Evolutionary conservation across 2,113 vertebrate genomes (phyloP).

Genomic region (Melanerpes formicivorus): DNA sequence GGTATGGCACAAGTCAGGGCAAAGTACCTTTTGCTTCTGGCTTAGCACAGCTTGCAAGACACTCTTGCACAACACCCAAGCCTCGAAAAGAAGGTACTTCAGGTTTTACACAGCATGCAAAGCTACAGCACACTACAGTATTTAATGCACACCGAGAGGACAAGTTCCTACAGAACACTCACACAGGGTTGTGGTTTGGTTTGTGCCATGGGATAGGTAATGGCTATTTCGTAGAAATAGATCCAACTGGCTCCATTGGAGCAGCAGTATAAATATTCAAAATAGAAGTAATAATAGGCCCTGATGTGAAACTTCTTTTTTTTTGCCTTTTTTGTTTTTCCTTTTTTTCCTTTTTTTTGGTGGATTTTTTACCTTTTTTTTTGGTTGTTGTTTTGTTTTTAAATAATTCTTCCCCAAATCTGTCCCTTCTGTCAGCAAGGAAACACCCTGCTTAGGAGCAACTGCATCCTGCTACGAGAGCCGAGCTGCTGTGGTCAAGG

Average conservation of each 20-base stretch:
- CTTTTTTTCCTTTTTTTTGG: background rate
- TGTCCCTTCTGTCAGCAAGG: constrained; percentile 8
- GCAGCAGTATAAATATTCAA: constrained; percentile 68
- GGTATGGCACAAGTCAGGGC: background rate
- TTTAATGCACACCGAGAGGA: constrained; percentile 42
- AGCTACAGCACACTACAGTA: constrained; percentile 47
- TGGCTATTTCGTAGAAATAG: constrained; percentile 68
- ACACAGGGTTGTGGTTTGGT: background rate
- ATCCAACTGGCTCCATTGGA: constrained; percentile 72
- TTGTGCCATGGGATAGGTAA: constrained; percentile 56
- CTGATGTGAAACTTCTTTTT: constrained; percentile 27
- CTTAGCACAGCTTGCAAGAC: background rate
- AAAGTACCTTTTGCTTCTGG: background rate
- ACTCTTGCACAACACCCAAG: background rate
- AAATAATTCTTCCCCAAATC: background rate
- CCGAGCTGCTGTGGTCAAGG: background rate
- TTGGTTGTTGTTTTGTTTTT: background rate
- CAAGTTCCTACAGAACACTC: constrained; percentile 54
- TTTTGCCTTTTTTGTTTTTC: background rate
- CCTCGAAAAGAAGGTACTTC: background rate
- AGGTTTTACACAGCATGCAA: constrained; percentile 27
- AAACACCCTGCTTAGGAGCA: constrained; percentile 9
- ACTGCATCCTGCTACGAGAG: background rate
- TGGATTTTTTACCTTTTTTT: background rate
- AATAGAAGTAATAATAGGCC: constrained; percentile 62